Evolutionary conservation across 2,888 invertebrate genomes (phyloP), one percentile per base, ranked within the genome.

Genomic region (Synergus japonicus): DNA sequence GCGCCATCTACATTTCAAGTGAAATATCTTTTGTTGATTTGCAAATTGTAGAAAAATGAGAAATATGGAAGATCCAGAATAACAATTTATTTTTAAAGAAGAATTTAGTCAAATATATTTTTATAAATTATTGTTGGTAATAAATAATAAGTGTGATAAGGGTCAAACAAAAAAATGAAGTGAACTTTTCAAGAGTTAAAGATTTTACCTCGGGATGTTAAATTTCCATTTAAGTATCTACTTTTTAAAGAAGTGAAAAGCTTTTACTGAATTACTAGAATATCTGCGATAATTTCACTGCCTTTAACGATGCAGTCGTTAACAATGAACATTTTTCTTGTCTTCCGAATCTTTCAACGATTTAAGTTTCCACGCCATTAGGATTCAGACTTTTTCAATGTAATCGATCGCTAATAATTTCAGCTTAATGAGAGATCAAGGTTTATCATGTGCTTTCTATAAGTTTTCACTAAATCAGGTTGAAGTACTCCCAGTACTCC

Each of bases 241-340:
- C 37, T 49, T 49, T 29, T 69, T 49, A 13, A 44, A 67, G 67
- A 22, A 44, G 12, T 18, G 13, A 44, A 67, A 18, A 44, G 10
- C 15, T 73, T 80, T 83, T 69, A 80, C 80, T 5, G 15, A 73
- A 73, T 73, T 29, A 49, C 29, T 37, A n/a, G 10, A 54, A 73
- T 73, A 7, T 85, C 84, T 82, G 81, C 86, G 86, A 88, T 88
- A 89, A 89, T 88, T 88, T 85, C 82, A 83, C 77, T 80, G 83
- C 85, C 83, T 85, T 78, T 84, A 85, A 86, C 84, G 86, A 85
- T 85, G 80, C 76, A 83, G 85, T 89, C 89, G 87, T 89, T 89
- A 89, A 76, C 83, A 83, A 76, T 76, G 73, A 82, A 84, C 84
- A 84, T 83, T 83, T 85, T 83, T 79, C 76, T 83, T 73, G 15